Evolutionary conservation across 2,797 vertebrate genomes (phyloP), one percentile per base, ranked within the genome.

Genomic region (Hemibagrus guttatus): DNA sequence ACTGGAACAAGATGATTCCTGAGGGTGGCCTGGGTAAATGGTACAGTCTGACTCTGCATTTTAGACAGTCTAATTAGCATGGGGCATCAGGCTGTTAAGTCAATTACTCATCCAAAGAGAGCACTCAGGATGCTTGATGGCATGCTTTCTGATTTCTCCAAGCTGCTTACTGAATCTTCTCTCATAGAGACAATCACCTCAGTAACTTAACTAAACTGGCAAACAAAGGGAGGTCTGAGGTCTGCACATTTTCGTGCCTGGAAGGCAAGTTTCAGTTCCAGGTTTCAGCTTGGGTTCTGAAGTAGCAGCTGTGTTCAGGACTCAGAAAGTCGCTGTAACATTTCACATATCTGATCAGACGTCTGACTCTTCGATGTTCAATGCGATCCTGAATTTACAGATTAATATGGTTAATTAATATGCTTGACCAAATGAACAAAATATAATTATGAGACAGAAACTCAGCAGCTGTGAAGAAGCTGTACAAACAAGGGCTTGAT

Each of bases 41-140:
- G 59, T 26, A 68, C 80, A 54, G 54, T 56, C 52, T 16, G 16
- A 39, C 72, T 84, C 23, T 28, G 79, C 74, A 58, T 89, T 88
- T 81, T 46, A 69, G 52, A 35, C 23, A 56, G 35, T 54, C 42
- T 82, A 81, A 72, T 72, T 58, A 69, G 81, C 74, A 87, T 6
- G 39, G 28, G 75, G 69, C 75, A 26, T 74, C 59, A 83, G 54
- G 21, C 83, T 76, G 52, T 78, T 88, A 82, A 87, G 85, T 82
- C 49, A 84, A 61, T 89, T 85, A 84, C 63, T 86, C 83, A 75
- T 87, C 56, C 49, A 86, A 8, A 19, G 26, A 89, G 31, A 64
- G 71, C 71, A 63, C 19, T 76, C 49, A 68, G 84, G 39, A 49
- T 72, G 76, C 59, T 58, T 72, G 85, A 79, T 84, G 82, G 54